Evolutionary conservation across 2,888 invertebrate genomes (phyloP).

Genomic region (Xiphydria camelus): DNA sequence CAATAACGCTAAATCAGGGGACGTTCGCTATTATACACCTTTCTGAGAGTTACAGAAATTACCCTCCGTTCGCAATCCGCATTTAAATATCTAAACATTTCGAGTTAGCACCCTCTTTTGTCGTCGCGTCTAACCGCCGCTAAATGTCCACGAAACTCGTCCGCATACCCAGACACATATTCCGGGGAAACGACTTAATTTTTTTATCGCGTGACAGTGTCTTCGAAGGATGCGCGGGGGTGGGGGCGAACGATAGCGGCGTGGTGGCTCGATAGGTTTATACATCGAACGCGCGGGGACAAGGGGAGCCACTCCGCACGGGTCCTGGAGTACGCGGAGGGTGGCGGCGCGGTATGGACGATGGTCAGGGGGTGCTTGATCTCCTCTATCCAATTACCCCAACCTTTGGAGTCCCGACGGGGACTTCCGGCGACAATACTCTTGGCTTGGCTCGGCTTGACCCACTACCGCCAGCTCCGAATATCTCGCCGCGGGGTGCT

Average conservation of each 20-base stretch:
- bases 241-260: constrained; percentile 11
- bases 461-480: constrained; percentile 40
- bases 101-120: too few relatives aligned
- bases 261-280: constrained; percentile 31
- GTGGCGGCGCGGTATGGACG: constrained; percentile 17
- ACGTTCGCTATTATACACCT: too few relatives aligned
- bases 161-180: too few relatives aligned
- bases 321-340: constrained; percentile 8
- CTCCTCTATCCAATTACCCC: constrained; percentile 53
- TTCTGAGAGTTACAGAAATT: too few relatives aligned
- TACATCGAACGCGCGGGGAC: constrained; percentile 24
- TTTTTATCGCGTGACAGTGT: constrained; percentile 25
- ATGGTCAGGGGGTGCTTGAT: constrained; percentile 31
- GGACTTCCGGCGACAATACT: constrained; percentile 43
- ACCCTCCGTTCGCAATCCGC: too few relatives aligned
- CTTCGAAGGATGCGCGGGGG: constrained; percentile 10
- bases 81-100: too few relatives aligned
- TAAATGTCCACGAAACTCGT: background rate
- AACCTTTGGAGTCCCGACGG: constrained; percentile 43
- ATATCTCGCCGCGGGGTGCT: constrained; percentile 43
- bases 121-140: too few relatives aligned
- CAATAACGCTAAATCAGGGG: constrained; percentile 57
- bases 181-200: constrained; percentile 5
- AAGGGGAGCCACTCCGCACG: constrained; percentile 1
- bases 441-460: constrained; percentile 38